Percentiles rank a stretch among this genome's conserved stretches.
Evolutionary conservation across 2,113 vertebrate genomes (phyloP).

Genomic region (Muntiacus reevesi): DNA sequence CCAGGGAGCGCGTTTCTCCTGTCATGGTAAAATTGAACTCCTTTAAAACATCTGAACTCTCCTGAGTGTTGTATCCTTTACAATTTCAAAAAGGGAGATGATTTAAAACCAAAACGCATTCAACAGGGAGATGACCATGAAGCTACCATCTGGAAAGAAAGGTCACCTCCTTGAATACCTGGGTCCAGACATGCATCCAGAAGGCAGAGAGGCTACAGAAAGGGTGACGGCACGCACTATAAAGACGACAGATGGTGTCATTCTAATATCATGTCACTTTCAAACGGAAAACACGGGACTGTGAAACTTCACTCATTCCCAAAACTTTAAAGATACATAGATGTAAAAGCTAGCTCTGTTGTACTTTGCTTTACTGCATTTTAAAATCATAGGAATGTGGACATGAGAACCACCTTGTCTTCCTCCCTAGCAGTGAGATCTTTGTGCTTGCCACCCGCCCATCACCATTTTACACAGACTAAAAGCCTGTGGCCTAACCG

Average conservation of each 20-base stretch:
- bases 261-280: background rate
- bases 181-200: background rate
- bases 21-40: background rate
- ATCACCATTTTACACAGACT: background rate
- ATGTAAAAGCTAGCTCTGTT: background rate
- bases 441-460: background rate
- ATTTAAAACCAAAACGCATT: background rate
- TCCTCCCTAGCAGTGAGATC: background rate
- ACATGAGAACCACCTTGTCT: background rate
- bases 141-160: background rate
- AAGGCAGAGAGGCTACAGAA: background rate
- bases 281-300: background rate
- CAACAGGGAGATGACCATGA: background rate
- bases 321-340: background rate
- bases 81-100: background rate
- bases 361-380: background rate
- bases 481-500: background rate
- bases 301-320: background rate
- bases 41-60: background rate
- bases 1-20: background rate
- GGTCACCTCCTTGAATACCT: background rate
- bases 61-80: background rate
- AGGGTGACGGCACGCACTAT: rapidly evolving
- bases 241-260: rapidly evolving
- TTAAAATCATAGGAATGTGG: background rate